Evolutionary conservation across 1,140 invertebrate genomes (phyloP), one percentile per base, ranked within the genome.

Genomic region (Trachymyrmex cornetzi): DNA sequence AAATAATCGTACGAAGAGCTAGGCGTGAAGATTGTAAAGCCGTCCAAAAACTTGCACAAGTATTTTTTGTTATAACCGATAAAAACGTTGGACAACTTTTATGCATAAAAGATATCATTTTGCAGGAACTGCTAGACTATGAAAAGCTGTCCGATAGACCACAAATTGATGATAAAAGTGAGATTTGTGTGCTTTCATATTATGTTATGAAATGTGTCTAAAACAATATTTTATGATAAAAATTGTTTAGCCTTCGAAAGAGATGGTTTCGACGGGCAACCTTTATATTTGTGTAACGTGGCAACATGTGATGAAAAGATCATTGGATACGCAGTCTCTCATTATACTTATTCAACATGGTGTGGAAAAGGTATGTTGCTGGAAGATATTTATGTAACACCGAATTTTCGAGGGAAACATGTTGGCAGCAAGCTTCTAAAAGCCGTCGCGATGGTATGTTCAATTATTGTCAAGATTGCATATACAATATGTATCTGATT

Each of bases 301-400:
- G 97, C 97, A 19, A 96, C 96, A 90, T 48, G 93, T 34, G 72
- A 93, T 48, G 90, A 92, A 6, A 91, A 94, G 93, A 50, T 95
- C 19, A 95, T 97, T 63, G 98, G 98, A 1, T 98, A 97, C 95
- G 96, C 97, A 0, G 89, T 98, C 14, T 98, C 97, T 93, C 98
- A 97, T 93, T 96, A 96, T 53, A 96, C 96, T 3, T 99, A 98
- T 94, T 98, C 97, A 1, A 98, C 98, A 0, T 98, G 98, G 97
- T 91, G 96, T 89, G 98, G 98, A 22, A 96, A 96, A 91, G 95
- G 96, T 1, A 96, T 98, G 86, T 97, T 97, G 94, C 94, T 98
- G 38, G 98, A 99, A 95, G 98, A 99, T 94, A 91, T 99, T 30
- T 98, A 98, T 94, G 97, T 99, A 0, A 96, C 96, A 50, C 95